These are phyloP conservation scores for Acromyrmex charruanus DNA, from an alignment of 1,140 invertebrate genomes.

Conservation along the genomic window DNA sequence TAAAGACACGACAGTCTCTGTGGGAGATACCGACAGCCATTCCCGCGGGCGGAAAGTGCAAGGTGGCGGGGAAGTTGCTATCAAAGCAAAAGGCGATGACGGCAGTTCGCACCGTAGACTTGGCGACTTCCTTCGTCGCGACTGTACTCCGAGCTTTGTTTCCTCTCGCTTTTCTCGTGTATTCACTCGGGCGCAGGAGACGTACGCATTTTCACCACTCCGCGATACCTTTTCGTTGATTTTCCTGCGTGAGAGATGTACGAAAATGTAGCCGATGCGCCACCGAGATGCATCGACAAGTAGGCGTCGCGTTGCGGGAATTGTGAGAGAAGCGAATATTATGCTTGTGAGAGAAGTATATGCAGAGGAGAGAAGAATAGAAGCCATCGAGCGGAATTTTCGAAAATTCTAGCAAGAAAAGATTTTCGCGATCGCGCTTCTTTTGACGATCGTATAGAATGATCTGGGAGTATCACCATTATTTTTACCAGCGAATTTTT, in stretches of 20 bases:
- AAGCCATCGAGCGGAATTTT: conserved; percentile 40
- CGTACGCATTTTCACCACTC: conserved; percentile 44
- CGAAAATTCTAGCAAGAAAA: conserved; percentile 37
- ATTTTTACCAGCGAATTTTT: neutral
- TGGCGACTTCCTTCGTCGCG: conserved; percentile 42
- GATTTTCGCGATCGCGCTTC: conserved; percentile 1
- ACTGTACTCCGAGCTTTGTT: conserved; percentile 43
- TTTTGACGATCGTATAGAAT: neutral
- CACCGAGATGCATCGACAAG: conserved; percentile 52
- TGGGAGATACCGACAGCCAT: conserved; percentile 10
- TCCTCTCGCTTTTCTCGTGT: conserved; percentile 27
- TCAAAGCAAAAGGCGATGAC: conserved; percentile 43
- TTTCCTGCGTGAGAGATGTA: conserved; percentile 30
- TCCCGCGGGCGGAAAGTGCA: conserved; percentile 45
- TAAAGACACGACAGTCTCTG: conserved; percentile 48
- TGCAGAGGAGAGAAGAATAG: conserved; percentile 39
- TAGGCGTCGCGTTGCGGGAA: conserved; percentile 49
- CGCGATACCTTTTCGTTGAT: conserved; percentile 20
- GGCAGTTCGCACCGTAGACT: conserved; percentile 43
- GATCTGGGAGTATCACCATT: neutral
- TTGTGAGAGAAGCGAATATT: conserved; percentile 45
- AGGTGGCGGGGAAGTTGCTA: conserved; percentile 24
- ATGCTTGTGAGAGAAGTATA: conserved; percentile 34
- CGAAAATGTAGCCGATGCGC: conserved; percentile 44
- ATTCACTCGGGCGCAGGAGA: conserved; percentile 25